phyloP scores from a whole-genome alignment of 2,888 invertebrate species.

The Eupithecia dodoneata region DNA sequence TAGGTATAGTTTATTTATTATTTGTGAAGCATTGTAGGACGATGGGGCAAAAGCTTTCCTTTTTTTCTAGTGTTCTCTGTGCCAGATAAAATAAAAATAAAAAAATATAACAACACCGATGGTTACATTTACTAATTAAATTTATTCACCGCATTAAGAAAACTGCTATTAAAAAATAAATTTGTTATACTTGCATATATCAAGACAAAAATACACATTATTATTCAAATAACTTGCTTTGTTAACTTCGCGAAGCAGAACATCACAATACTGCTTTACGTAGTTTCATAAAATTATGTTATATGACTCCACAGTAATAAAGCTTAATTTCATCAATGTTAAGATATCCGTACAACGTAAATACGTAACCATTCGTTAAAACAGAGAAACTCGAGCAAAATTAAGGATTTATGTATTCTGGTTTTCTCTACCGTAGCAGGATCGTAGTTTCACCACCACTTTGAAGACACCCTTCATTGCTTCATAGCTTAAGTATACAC shows the following conservation, averaged over 20 bases:
- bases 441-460: conserved; percentile 24
- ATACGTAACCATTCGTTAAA: background rate
- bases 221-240: background rate
- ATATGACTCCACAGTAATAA: too few relatives aligned
- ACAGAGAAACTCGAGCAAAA: background rate
- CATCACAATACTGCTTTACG: background rate
- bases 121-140: too few relatives aligned
- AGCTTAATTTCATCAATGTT: too few relatives aligned
- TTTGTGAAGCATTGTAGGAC: background rate
- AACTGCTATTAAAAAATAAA: too few relatives aligned
- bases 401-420: conserved; percentile 21
- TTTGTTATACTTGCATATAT: too few relatives aligned
- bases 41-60: background rate
- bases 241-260: background rate
- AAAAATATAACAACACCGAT: too few relatives aligned
- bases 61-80: background rate
- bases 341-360: background rate
- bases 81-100: too few relatives aligned
- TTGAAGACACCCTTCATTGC: conserved; percentile 63
- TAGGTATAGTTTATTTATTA: background rate
- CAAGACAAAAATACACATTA: too few relatives aligned
- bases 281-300: too few relatives aligned
- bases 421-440: conserved; percentile 5
- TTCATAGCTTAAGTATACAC: conserved; percentile 70
- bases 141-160: too few relatives aligned